These are phyloP conservation scores for Cheirogaleus major DNA, from an alignment of 2,797 vertebrate genomes.

Conservation along the genomic window DNA sequence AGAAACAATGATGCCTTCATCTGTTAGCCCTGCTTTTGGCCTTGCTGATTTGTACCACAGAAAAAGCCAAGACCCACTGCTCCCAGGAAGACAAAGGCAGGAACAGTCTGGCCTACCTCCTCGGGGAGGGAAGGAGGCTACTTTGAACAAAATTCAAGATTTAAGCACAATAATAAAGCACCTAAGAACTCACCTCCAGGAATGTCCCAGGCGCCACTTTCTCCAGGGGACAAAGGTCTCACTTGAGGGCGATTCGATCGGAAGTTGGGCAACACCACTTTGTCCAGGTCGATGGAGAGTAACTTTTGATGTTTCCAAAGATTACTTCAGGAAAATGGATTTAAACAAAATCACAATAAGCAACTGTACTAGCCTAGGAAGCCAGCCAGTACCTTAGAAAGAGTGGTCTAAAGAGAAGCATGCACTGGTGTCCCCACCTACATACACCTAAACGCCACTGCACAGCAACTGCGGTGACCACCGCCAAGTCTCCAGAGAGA, in stretches of 20 bases:
- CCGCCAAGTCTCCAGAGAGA: not conserved
- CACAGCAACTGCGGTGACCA: rapidly evolving
- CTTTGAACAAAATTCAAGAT: rapidly evolving
- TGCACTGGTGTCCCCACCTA: not conserved
- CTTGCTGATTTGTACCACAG: constrained; percentile 93
- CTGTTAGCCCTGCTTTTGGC: constrained; percentile 89
- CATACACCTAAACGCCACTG: not conserved
- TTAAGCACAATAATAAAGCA: not conserved
- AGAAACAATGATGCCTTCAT: not conserved
- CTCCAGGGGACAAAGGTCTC: constrained; percentile 96
- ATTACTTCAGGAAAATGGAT: constrained; percentile 88
- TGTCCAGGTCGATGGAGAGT: constrained; percentile 97
- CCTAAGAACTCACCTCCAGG: constrained; percentile 92
- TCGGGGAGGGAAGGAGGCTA: not conserved
- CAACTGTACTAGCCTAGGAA: not conserved
- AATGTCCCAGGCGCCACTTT: constrained; percentile 99
- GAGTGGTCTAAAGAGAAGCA: rapidly evolving
- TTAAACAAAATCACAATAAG: constrained; percentile 45
- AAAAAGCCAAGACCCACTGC: constrained; percentile 93
- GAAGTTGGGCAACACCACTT: constrained; percentile 94
- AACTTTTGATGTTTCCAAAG: constrained; percentile 99
- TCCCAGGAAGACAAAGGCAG: constrained; percentile 92
- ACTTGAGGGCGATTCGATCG: constrained; percentile 96
- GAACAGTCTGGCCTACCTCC: constrained; percentile 93
- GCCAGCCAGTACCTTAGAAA: not conserved